Base-by-base conservation (phyloP, 1,140 invertebrate genomes). In the Ceratoteleas bidentatus region DNA sequence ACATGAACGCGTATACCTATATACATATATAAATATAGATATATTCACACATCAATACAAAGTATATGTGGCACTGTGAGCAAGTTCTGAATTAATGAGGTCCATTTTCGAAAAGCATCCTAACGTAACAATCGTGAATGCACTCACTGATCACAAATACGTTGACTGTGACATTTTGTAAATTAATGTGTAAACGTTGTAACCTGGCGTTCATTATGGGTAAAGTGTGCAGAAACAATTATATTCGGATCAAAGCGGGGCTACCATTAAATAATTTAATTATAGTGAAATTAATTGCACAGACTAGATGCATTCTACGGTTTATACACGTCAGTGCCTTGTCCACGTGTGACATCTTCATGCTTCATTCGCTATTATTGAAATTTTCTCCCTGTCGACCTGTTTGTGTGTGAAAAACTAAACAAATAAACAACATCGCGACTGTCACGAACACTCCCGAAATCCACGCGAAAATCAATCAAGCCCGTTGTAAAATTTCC, bases 71-170 rank as follows among this genome's bases (percentile, higher is more conserved):
- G n/a, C 36, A 45, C 52, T 16, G 47, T 34, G 7, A 58, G 56
- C 58, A 47, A 58, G 84, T 85, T 80, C 69, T 47, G 62, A 53
- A 50, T 84, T 60, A 78, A 65, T 69, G 58, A 32, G 36, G 45
- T 43, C 47, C 58, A 54, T 61, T 57, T 62, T 38, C 57, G n/a
- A 69, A 62, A 73, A 50, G 6, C 49, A 50, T 32, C 0, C 6
- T 60, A 6, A 47, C 58, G 60, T 45, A 45, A n/a, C n/a, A n/a
- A n/a, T n/a, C n/a, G n/a, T n/a, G n/a, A n/a, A n/a, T n/a, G n/a
- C n/a, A n/a, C n/a, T n/a, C n/a, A n/a, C n/a, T n/a, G n/a, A n/a
- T n/a, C n/a, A n/a, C n/a, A n/a, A n/a, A n/a, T 9, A 36, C 34
- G 34, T 9, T 36, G 34, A 36, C 9, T 36, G 34, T 9, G 34